phyloP scores from a whole-genome alignment of 2,888 invertebrate genomes.

The Rhagophthalmus giganteus region DNA sequence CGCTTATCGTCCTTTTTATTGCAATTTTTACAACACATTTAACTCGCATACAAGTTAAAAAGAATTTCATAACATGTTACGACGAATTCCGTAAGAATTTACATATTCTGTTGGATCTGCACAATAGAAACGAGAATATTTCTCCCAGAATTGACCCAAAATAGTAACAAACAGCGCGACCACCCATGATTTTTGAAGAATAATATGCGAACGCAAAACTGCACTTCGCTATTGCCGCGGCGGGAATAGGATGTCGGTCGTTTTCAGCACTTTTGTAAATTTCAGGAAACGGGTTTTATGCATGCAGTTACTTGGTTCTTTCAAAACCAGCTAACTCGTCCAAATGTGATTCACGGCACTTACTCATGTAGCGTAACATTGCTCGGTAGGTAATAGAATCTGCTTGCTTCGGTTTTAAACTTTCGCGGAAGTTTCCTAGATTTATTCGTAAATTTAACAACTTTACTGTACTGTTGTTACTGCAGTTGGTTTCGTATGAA shows the following conservation, averaged over 20 bases:
- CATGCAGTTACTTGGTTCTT: conserved; percentile 34
- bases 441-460: conserved; percentile 15
- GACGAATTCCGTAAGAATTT: conserved; percentile 30
- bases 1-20: neutral
- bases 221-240: conserved; percentile 35
- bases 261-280: conserved; percentile 38
- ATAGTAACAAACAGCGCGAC: conserved; percentile 4
- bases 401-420: conserved; percentile 19
- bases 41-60: conserved; percentile 13
- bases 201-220: conserved; percentile 31
- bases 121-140: conserved; percentile 8
- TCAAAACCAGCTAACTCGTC: conserved; percentile 27
- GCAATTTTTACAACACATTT: conserved; percentile 7
- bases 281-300: conserved; percentile 38
- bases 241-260: conserved; percentile 38
- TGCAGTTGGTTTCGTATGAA: conserved; percentile 1
- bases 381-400: conserved; percentile 33
- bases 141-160: conserved; percentile 10
- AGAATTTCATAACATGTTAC: conserved; percentile 32
- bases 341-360: conserved; percentile 33
- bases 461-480: conserved; percentile 5
- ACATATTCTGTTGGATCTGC: conserved; percentile 25
- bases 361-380: conserved; percentile 33
- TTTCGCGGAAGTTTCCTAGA: conserved; percentile 7
- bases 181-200: too few species aligned